A percentile compares a stretch with the other conserved stretches of the same genome.
Evolutionary conservation across 1,140 invertebrate genomes (phyloP).

Genomic region (Thaumatotibia leucotreta): DNA sequence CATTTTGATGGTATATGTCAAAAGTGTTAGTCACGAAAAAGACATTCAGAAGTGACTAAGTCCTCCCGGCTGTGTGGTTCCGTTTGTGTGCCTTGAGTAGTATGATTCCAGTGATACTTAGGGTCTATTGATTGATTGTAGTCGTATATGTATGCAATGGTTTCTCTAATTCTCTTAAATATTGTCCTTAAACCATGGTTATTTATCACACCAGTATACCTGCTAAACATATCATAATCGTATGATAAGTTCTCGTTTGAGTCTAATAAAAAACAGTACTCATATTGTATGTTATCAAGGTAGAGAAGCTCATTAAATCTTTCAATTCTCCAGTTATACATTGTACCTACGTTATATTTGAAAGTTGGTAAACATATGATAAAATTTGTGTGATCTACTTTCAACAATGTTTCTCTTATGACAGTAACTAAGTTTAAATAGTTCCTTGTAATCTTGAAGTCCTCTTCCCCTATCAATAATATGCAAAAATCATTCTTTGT

Average conservation of each 20-base stretch:
- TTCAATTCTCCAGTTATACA: not conserved
- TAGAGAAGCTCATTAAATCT: not conserved
- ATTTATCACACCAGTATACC: not conserved
- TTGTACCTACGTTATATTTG: not conserved
- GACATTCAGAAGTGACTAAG: too few relatives aligned
- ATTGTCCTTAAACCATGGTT: not conserved
- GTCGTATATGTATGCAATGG: not conserved
- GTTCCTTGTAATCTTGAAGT: not conserved
- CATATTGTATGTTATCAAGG: not conserved
- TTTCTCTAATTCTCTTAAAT: not conserved
- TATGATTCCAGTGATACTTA: not conserved
- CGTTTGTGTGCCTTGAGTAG: not conserved
- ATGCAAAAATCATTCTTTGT: not conserved
- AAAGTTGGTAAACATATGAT: not conserved
- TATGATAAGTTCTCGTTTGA: not conserved
- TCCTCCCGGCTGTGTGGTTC: not conserved
- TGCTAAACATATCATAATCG: not conserved
- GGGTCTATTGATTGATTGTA: not conserved
- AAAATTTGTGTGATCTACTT: not conserved
- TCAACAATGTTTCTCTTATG: not conserved
- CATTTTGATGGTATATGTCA: slow-evolving; percentile 3
- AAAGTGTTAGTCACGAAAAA: not conserved
- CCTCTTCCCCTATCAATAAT: not conserved
- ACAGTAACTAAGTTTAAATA: not conserved
- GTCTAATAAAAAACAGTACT: not conserved